Evolutionary conservation across 92 coral and sea anemone genomes (phyloP).

Genomic region (Phenganax stokvisi): DNA sequence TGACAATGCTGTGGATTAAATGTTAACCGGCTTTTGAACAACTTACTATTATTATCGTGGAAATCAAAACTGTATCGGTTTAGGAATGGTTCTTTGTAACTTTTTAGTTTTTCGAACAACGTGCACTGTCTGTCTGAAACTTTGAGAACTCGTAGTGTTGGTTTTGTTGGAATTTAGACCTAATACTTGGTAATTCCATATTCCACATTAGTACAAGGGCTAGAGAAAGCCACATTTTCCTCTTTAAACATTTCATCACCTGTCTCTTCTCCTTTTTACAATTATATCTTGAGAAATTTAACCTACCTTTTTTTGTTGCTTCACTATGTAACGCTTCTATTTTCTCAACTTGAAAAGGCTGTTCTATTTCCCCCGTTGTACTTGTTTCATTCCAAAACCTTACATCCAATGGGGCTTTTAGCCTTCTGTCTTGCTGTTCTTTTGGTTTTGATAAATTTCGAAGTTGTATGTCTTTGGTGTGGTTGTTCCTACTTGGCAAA

Average conservation of each 20-base stretch:
- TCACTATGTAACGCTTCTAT: constrained; percentile 16
- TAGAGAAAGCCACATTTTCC: no score
- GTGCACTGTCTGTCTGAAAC: no score
- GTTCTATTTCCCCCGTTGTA: not conserved
- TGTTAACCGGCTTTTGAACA: no score
- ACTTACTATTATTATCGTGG: no score
- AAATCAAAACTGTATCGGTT: no score
- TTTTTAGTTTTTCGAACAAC: not conserved
- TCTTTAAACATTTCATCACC: no score
- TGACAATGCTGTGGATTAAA: no score
- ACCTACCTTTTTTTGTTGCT: constrained; percentile 12
- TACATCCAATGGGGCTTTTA: not conserved
- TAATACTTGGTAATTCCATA: no score
- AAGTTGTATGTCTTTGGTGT: not conserved
- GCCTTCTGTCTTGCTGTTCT: not conserved
- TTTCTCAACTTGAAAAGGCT: constrained; percentile 30
- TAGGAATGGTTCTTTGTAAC: not conserved
- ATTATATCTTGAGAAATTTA: not conserved
- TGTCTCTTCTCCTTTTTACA: no score
- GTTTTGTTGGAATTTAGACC: no score
- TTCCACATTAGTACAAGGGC: no score
- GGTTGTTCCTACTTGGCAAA: not conserved
- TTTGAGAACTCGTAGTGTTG: no score
- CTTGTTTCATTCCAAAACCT: not conserved
- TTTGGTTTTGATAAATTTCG: not conserved